Evolutionary conservation across 2,888 invertebrate species (phyloP), one percentile per base, ranked within the genome.

Genomic region (Drosophila diplacantha): DNA sequence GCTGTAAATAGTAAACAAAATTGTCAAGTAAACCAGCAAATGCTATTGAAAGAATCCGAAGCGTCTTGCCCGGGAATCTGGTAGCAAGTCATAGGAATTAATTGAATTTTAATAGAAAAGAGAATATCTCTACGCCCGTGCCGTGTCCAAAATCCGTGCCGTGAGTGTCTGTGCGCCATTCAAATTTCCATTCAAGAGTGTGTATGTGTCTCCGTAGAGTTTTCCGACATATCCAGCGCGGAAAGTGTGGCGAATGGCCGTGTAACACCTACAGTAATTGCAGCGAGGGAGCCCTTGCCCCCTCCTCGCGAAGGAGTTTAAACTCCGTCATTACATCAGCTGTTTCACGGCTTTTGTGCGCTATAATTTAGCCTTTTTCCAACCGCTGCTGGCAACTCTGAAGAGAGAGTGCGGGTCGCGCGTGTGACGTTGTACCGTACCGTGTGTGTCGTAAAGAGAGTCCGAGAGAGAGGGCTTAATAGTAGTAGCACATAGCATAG

Each of bases 1-100:
- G 66, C 82, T 83, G 78, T 78, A 79, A 78, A 78, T 78, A 83
- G 80, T 74, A 84, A 84, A 80, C 83, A 82, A 80, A 80, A 79
- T 80, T 80, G 59, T 72, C 56, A 64, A 84, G 83, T 80, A 43
- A 74, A 74, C 64, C 62, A 70, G 55, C 61, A 57, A 59, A 58
- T 22, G 59, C 41, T 46, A 46, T 41, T 6, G 37, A 60, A 58
- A 46, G 66, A 49, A 65, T 39, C 37, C 31, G 53, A 56, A 56
- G 49, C 64, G 34, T 35, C 26, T 24, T 47, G 53, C 46, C 52
- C 29, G 52, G 56, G 18, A 39, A 51, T 22, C 24, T 11, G 22
- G n/a, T 24, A 39, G 32, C 26, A 34, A 24, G 37, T 37, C 49
- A 34, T 24, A 43, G 20, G 18, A 49, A 43, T 37, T 32, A 7